Percentiles rank a stretch among this genome's conserved stretches.
Conservation (phyloP, 2,888 invertebrate genomes). For the Drosophila tripunctata region DNA sequence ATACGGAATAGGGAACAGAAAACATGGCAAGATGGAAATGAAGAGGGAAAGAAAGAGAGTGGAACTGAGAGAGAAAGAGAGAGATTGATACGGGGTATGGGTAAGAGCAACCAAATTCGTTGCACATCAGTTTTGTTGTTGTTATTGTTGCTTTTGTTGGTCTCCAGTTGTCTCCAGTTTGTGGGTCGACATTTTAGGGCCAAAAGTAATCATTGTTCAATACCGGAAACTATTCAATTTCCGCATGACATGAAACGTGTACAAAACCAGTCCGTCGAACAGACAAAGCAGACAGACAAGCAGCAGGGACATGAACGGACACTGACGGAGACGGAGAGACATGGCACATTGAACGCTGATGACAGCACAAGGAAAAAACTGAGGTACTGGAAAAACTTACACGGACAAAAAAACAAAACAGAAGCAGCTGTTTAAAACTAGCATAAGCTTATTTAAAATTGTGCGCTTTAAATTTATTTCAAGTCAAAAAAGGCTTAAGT, state of each 20-base stretch:
- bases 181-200: slow-evolving; percentile 33
- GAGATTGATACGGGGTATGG: no score
- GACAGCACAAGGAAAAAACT: slow-evolving; percentile 19
- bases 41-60: no score
- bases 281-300: slow-evolving; percentile 20
- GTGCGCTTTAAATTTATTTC: no score
- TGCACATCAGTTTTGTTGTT: slow-evolving; percentile 7
- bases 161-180: no score
- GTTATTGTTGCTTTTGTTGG: no score
- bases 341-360: slow-evolving; percentile 33
- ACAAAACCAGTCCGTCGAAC: slow-evolving; percentile 39
- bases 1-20: background rate
- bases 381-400: background rate
- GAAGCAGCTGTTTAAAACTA: no score
- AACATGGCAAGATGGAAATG: background rate
- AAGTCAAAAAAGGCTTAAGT: no score
- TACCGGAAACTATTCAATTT: slow-evolving; percentile 82
- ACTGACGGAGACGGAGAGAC: slow-evolving; percentile 3
- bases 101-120: slow-evolving; percentile 16
- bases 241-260: slow-evolving; percentile 71
- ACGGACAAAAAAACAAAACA: background rate
- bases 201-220: slow-evolving; percentile 78
- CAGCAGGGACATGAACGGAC: background rate
- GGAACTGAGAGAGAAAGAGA: no score
- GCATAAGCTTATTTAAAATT: no score